These are phyloP conservation scores for Tenualosa thibaudeaui DNA, from an alignment of 2,797 vertebrate genomes.

Conservation along the genomic window DNA sequence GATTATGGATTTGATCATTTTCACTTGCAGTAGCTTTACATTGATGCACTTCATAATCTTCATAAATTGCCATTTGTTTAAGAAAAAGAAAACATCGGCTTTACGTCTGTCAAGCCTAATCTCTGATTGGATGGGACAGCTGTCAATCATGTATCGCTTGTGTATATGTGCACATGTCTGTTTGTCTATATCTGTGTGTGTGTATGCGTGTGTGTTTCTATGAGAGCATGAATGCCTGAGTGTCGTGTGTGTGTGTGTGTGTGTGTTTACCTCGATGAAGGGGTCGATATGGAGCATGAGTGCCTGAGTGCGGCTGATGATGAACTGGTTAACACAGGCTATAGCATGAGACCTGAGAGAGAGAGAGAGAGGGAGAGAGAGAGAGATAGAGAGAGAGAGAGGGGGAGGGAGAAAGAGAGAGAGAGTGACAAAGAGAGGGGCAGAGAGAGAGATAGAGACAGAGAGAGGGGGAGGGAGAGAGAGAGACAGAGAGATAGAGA, in stretches of 20 bases:
- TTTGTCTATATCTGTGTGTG: not conserved
- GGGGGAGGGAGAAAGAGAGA: not conserved
- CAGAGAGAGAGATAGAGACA: not conserved
- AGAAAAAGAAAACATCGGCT: too few relatives aligned
- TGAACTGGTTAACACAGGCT: conserved; percentile 97
- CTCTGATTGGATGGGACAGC: too few relatives aligned
- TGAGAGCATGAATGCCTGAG: not conserved
- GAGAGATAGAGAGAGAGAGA: not conserved
- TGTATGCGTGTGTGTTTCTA: not conserved
- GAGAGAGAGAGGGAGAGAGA: not conserved
- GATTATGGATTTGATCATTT: too few relatives aligned
- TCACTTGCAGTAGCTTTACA: too few relatives aligned
- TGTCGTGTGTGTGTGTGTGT: not conserved
- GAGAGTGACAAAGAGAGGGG: too few relatives aligned
- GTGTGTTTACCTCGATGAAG: conserved; percentile 87
- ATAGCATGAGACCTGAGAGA: conserved; percentile 90
- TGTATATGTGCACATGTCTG: not conserved
- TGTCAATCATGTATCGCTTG: not conserved
- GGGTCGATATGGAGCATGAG: conserved; percentile 97
- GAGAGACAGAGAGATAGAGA: not conserved
- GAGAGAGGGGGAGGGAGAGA: not conserved
- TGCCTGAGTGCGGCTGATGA: conserved; percentile 96
- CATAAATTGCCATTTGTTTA: too few relatives aligned
- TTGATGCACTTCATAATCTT: too few relatives aligned
- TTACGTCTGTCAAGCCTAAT: too few relatives aligned